Evolutionary conservation across 2,888 invertebrate genomes (phyloP), one percentile per base, ranked within the genome.

Genomic region (Amphipyra tragopoginis): DNA sequence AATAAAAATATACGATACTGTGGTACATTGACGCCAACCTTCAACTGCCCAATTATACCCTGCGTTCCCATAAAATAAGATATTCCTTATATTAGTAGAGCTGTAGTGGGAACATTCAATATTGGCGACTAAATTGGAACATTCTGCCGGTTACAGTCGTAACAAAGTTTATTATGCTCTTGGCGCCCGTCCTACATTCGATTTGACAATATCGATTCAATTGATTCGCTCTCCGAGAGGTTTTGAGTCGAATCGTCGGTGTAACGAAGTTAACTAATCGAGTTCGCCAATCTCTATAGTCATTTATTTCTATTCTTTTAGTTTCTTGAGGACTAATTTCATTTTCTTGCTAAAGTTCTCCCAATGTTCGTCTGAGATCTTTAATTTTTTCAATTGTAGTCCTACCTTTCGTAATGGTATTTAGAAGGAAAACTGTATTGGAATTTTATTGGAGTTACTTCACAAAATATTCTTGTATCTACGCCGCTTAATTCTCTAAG

Each of bases 181-280:
- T 94, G 95, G 94, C 93, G 84, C 90, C 86, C 86, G 86, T 90
- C 93, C 94, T 91, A 91, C 79, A 81, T 85, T 88, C 84, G 82
- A 87, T 86, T 87, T 81, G 79, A 79, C 81, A 83, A 82, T 86
- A 89, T 89, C 86, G 88, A 89, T 89, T 89, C 85, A 86, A 88
- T 89, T 83, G 86, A 85, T 88, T 86, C 82, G 79, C 81, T 86
- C 81, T 79, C 77, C 69, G 81, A 82, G 77, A 82, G 83, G 77
- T 81, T 86, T 86, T 79, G 75, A 80, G 75, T 77, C 72, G 75
- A 81, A 79, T 81, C 76, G 73, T 67, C 75, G 60, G 42, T 67
- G 65, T 79, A 82, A 79, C 77, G 72, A 79, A 68, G 77, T 79
- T 79, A 79, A 79, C 76, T 78, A 81, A 85, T 81, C 77, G 73